phyloP scores from a whole-genome alignment of 2,113 vertebrate genomes.

The Asarcornis scutulata region DNA sequence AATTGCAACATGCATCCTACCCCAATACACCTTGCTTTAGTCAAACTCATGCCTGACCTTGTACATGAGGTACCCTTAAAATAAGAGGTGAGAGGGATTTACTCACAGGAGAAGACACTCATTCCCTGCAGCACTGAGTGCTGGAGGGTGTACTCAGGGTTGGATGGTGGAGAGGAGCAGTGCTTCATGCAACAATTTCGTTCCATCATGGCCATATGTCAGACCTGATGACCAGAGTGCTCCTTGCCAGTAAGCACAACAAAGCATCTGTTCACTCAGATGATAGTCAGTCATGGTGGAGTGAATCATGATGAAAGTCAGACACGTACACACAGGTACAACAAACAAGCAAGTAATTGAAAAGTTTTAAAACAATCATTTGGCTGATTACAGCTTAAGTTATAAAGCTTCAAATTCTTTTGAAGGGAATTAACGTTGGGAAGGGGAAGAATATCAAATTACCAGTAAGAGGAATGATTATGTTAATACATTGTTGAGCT shows the following conservation, averaged over 20 bases:
- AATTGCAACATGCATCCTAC: not conserved
- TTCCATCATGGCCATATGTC: not conserved
- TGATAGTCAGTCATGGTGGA: not conserved
- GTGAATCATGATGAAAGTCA: not conserved
- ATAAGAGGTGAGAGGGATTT: not conserved
- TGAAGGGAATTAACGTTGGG: not conserved
- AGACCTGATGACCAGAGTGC: not conserved
- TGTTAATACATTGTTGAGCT: not conserved
- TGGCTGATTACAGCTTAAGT: not conserved
- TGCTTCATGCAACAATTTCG: rapidly evolving
- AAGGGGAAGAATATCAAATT: slow-evolving; percentile 17
- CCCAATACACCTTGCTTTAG: not conserved
- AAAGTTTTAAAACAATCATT: not conserved
- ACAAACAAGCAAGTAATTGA: not conserved
- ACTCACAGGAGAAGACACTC: rapidly evolving
- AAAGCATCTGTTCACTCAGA: not conserved
- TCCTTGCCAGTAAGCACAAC: not conserved
- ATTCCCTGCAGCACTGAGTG: rapidly evolving
- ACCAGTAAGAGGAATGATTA: not conserved
- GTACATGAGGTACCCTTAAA: not conserved
- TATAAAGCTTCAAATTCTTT: not conserved
- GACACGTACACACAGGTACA: rapidly evolving
- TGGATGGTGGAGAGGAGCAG: not conserved
- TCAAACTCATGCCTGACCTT: not conserved
- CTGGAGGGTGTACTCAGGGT: not conserved